Evolutionary conservation across 1,140 invertebrate genomes (phyloP), one percentile per base, ranked within the genome.

Genomic region (Triops longicaudatus): DNA sequence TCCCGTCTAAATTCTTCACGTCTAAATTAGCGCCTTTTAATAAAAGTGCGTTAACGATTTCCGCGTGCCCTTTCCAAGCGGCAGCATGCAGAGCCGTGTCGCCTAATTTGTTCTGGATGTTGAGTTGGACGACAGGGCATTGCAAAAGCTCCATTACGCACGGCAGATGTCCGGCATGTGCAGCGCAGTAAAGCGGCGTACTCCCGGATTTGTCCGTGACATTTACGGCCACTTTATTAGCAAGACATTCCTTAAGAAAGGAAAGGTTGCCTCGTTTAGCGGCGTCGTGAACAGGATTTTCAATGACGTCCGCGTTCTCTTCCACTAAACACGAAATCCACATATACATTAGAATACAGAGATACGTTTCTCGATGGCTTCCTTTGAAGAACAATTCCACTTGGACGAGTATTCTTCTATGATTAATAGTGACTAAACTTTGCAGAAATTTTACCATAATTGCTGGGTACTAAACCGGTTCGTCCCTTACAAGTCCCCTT

Each of bases 181-280:
- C 84, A 63, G 89, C 90, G 89, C 90, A 92, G 82, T 91, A 90
- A 14, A 92, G 81, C 27, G 91, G 86, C 73, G 89, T 91, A 72
- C 89, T 90, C 11, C 90, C 90, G 77, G 89, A 87, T 80, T 88
- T 87, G 83, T 92, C 91, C 78, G 92, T 76, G 87, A 72, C 86
- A 80, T 91, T 91, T 22, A 89, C 87, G 37, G 90, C 91, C 77
- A 91, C 89, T 73, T 89, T 87, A 82, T 90, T 88, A 74, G 81
- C 81, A 10, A 92, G 81, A 81, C 89, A 91, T 83, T 92, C 90
- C 76, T 82, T 80, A 76, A 92, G 81, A 80, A 91, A 89, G 6
- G 83, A 84, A 5, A 90, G 80, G 81, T 92, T 91, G 26, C 91
- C 91, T 78, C 90, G 83, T 81, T 89, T 88, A 1, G 90, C 90